Conservation (phyloP, 2,888 invertebrate genomes). For the Phorcus lineatus region DNA sequence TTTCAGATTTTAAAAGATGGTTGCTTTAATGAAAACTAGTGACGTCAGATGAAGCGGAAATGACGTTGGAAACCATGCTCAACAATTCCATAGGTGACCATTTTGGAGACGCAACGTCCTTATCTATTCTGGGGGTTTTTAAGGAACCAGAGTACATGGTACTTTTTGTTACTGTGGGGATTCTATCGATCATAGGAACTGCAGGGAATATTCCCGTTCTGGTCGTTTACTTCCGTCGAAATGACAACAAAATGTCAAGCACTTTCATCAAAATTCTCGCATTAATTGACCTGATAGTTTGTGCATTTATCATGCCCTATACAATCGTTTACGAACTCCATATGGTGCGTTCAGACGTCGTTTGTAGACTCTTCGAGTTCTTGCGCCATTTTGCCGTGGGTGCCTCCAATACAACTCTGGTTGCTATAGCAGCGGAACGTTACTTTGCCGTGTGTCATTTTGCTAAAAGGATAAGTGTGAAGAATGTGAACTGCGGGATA, state of each 20-base stretch:
- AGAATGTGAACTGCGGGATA: constrained; percentile 49
- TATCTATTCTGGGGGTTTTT: too few species aligned
- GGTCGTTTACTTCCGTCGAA: constrained; percentile 51
- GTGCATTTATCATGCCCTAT: constrained; percentile 59
- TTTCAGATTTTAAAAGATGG: too few species aligned
- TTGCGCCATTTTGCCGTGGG: constrained; percentile 54
- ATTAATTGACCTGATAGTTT: constrained; percentile 57
- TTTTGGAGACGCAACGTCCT: too few species aligned
- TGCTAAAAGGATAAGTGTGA: constrained; percentile 46
- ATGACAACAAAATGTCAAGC: constrained; percentile 51
- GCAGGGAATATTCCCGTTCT: constrained; percentile 59
- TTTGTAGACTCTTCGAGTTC: constrained; percentile 56
- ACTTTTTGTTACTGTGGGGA: constrained; percentile 44
- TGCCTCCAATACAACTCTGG: constrained; percentile 55
- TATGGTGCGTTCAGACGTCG: constrained; percentile 51
- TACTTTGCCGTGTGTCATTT: constrained; percentile 61
- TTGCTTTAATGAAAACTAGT: too few species aligned
- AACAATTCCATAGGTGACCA: too few species aligned
- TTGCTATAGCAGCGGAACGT: constrained; percentile 60
- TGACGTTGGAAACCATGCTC: too few species aligned
- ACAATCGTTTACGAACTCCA: constrained; percentile 60
- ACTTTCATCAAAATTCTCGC: constrained; percentile 62
- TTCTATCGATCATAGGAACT: constrained; percentile 52
- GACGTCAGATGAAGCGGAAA: too few species aligned
- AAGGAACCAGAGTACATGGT: constrained; percentile 37